phyloP scores from a whole-genome alignment of 2,797 vertebrate genomes.

The Galago senegalensis region DNA sequence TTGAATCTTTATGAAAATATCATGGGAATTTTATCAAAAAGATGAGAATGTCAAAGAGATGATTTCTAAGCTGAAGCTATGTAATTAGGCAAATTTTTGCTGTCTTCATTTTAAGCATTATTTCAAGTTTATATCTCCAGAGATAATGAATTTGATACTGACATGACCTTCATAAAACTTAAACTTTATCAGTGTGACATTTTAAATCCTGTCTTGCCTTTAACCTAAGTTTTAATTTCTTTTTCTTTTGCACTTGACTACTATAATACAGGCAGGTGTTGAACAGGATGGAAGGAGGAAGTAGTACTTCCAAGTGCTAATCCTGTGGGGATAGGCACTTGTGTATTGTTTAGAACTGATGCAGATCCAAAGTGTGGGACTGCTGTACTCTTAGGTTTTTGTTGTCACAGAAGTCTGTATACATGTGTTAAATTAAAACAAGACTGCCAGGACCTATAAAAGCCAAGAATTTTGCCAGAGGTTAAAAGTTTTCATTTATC shows the following conservation, averaged over 20 bases:
- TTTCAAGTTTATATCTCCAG: constrained; percentile 2
- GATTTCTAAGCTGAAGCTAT: not conserved
- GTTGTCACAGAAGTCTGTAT: not conserved
- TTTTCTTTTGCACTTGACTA: constrained; percentile 16
- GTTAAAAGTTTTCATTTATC: constrained; percentile 31
- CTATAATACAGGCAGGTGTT: not conserved
- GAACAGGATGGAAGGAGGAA: not conserved
- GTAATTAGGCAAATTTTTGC: not conserved
- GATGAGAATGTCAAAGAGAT: not conserved
- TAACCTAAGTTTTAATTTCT: not conserved
- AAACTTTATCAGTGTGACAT: not conserved
- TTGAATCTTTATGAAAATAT: constrained; percentile 9
- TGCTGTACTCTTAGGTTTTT: not conserved
- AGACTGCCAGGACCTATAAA: not conserved
- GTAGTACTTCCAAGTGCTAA: not conserved
- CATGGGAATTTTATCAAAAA: not conserved
- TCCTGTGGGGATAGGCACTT: not conserved
- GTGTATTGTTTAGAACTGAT: not conserved
- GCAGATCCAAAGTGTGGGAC: not conserved
- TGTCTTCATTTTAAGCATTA: constrained; percentile 1
- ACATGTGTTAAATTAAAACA: constrained; percentile 14
- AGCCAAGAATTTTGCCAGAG: constrained; percentile 35
- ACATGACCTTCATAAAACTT: not conserved
- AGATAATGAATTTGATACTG: not conserved
- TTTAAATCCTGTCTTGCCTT: constrained; percentile 30